phyloP scores from a whole-genome alignment of 1,140 invertebrate genomes.

The Zaprionus gabonicus region DNA sequence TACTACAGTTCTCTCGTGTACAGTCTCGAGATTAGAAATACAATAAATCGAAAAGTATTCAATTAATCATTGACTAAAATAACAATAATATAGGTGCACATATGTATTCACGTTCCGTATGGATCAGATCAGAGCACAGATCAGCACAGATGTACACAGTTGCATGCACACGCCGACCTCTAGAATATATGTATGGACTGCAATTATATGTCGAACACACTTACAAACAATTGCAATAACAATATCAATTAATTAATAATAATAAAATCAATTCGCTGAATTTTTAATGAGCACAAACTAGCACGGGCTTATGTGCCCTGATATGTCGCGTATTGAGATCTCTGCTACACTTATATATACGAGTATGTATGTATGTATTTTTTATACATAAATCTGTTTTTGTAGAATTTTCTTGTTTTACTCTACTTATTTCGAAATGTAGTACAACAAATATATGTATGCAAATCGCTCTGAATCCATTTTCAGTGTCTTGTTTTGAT shows the following conservation, averaged over 20 bases:
- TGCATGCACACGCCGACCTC: conserved; percentile 20
- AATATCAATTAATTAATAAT: conserved; percentile 43
- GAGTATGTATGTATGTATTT: neutral
- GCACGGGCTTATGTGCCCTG: neutral
- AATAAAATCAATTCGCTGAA: conserved; percentile 10
- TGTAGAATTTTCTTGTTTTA: neutral
- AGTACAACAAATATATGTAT: neutral
- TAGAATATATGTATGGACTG: conserved; percentile 15
- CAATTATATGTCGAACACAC: conserved; percentile 9
- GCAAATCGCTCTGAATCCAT: neutral
- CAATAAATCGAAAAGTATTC: conserved; percentile 30
- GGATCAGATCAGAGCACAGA: neutral
- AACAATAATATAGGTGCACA: conserved; percentile 19
- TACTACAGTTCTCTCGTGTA: conserved; percentile 5
- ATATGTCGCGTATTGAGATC: neutral
- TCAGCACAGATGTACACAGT: neutral
- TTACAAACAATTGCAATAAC: conserved; percentile 37
- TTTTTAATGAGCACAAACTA: conserved; percentile 2
- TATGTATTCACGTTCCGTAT: conserved; percentile 1
- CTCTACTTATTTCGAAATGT: neutral
- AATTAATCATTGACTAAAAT: conserved; percentile 49
- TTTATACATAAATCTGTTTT: conserved; percentile 9
- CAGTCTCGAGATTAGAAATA: conserved; percentile 32
- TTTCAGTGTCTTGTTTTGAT: neutral
- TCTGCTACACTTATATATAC: neutral